A percentile compares a stretch with the other conserved stretches of the same genome.
Evolutionary conservation across 2,797 vertebrate genomes (phyloP).

Genomic region (Picus viridis): DNA sequence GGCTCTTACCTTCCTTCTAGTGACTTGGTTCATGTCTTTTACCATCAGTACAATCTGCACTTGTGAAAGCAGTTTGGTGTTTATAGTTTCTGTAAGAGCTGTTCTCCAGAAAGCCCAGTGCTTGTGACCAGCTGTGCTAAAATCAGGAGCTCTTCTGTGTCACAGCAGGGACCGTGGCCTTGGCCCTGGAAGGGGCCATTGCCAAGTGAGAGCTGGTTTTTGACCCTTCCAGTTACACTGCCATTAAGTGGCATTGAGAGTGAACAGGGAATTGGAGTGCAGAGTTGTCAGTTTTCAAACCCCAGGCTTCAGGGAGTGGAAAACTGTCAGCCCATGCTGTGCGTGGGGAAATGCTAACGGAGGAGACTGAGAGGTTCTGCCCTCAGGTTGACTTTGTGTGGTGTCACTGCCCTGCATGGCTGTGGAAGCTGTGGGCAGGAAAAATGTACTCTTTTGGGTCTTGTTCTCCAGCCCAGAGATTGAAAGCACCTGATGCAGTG

Average conservation of each 20-base stretch:
- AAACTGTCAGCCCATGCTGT: not conserved
- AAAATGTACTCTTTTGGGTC: not conserved
- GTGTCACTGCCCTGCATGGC: not conserved
- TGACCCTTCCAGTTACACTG: not conserved
- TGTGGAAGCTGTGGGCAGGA: not conserved
- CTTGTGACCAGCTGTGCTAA: not conserved
- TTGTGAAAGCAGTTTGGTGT: not conserved
- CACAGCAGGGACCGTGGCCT: not conserved
- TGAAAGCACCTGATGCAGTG: not conserved
- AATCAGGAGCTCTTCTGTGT: not conserved
- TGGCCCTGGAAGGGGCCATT: not conserved
- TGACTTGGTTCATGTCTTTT: not conserved
- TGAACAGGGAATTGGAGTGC: not conserved
- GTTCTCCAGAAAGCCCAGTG: not conserved
- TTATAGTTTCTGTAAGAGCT: not conserved
- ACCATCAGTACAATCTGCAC: not conserved
- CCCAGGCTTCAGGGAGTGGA: not conserved
- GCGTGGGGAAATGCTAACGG: not conserved
- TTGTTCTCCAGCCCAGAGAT: fast-evolving
- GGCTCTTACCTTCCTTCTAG: not conserved
- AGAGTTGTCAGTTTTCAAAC: not conserved
- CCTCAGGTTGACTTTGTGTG: not conserved
- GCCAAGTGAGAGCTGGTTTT: not conserved
- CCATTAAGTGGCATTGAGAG: not conserved
- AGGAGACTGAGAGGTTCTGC: not conserved